Conservation (phyloP, 2,797 vertebrate genomes). For the Odontamblyopus lacepedii region DNA sequence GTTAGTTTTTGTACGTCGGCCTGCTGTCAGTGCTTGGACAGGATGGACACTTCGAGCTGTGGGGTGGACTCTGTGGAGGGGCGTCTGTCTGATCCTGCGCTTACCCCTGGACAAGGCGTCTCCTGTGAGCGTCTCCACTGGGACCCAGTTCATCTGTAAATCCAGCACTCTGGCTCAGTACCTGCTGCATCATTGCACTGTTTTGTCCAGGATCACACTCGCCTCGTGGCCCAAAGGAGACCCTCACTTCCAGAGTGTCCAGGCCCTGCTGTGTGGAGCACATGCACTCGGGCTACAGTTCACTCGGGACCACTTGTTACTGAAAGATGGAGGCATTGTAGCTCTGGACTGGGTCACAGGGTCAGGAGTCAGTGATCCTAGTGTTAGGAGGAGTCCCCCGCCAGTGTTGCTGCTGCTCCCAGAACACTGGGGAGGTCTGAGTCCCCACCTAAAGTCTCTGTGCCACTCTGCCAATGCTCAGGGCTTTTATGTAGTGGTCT, state of each 20-base stretch:
- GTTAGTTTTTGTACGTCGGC: conserved; percentile 25
- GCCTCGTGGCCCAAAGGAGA: conserved; percentile 72
- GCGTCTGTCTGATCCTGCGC: conserved; percentile 50
- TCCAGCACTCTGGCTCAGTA: conserved; percentile 82
- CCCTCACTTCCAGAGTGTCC: conserved; percentile 82
- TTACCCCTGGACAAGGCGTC: conserved; percentile 38
- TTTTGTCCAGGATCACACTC: conserved; percentile 51
- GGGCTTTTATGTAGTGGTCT: conserved; percentile 82
- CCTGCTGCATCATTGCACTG: conserved; percentile 72
- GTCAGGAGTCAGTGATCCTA: conserved; percentile 42
- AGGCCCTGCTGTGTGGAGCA: conserved; percentile 70
- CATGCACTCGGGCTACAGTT: conserved; percentile 53
- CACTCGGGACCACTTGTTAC: conserved; percentile 80
- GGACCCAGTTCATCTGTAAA: conserved; percentile 79
- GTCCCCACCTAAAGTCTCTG: conserved; percentile 74
- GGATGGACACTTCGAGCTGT: conserved; percentile 14
- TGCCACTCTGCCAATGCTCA: conserved; percentile 73
- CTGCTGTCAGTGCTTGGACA: conserved; percentile 14
- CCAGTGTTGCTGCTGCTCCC: conserved; percentile 84
- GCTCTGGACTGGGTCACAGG: conserved; percentile 87
- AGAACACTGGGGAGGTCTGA: conserved; percentile 82
- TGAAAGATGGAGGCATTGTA: conserved; percentile 80
- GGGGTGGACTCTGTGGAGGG: conserved; percentile 54
- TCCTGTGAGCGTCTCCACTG: conserved; percentile 22
- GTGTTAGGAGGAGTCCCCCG: conserved; percentile 41